Evolutionary conservation across 2,113 vertebrate species (phyloP).

Genomic region (Archilochus colubris): DNA sequence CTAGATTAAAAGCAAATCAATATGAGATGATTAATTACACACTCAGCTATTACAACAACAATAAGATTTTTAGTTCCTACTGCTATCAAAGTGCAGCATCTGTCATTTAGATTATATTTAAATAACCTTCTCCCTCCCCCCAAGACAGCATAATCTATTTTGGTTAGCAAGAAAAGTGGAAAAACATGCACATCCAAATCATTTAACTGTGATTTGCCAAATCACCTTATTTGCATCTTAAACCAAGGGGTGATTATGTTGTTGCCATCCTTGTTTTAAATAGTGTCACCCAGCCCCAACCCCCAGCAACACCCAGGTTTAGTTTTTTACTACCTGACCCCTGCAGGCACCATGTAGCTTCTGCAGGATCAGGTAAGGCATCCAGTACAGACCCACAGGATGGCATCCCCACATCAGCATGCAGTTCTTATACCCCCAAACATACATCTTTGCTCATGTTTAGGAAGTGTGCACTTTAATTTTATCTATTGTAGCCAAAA

Average conservation of each 20-base stretch:
- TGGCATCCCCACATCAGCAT: neutral
- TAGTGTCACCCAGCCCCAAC: accelerated
- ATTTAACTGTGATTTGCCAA: neutral
- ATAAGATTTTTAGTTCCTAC: slow-evolving; percentile 19
- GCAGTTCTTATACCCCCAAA: neutral
- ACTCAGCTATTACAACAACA: slow-evolving; percentile 52
- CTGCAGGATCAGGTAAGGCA: neutral
- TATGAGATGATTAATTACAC: slow-evolving; percentile 66
- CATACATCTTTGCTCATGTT: accelerated
- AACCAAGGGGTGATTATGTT: neutral
- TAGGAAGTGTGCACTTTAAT: neutral
- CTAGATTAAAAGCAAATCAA: slow-evolving; percentile 62
- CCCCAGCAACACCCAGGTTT: neutral
- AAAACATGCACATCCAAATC: slow-evolving; percentile 11
- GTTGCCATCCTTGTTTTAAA: neutral
- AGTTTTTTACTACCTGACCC: neutral
- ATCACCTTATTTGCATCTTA: neutral
- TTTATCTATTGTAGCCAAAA: neutral
- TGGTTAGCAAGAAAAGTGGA: slow-evolving; percentile 20
- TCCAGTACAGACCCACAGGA: neutral
- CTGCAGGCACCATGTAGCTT: neutral
- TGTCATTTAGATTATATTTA: slow-evolving; percentile 39
- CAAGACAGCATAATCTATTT: slow-evolving; percentile 28
- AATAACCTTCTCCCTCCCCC: neutral
- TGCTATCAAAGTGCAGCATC: neutral